phyloP scores from a whole-genome alignment of 2,797 vertebrate genomes.

The Typhlichthys subterraneus region DNA sequence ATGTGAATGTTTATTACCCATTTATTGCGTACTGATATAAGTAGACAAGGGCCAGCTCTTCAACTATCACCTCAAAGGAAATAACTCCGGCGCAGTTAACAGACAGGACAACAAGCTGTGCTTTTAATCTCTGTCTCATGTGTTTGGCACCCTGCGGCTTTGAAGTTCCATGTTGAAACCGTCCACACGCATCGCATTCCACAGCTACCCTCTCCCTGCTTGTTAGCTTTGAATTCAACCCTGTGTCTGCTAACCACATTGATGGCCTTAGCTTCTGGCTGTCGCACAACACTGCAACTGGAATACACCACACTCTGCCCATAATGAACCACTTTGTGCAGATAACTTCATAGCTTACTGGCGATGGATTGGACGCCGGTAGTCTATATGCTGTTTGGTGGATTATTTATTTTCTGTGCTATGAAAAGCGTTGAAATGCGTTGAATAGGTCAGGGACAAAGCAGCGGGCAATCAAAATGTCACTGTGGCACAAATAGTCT shows the following conservation, averaged over 20 bases:
- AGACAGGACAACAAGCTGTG: slow-evolving; percentile 59
- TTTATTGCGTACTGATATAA: slow-evolving; percentile 44
- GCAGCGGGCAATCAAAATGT: not conserved
- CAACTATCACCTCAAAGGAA: slow-evolving; percentile 55
- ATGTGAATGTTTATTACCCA: slow-evolving; percentile 37
- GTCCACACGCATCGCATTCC: slow-evolving; percentile 54
- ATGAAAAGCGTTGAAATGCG: not conserved
- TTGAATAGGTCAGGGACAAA: not conserved
- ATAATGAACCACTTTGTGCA: not conserved
- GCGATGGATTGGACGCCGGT: not conserved
- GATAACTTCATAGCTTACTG: not conserved
- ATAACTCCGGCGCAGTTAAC: slow-evolving; percentile 57
- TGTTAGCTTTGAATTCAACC: slow-evolving; percentile 40
- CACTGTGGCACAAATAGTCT: not conserved
- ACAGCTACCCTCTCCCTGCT: slow-evolving; percentile 40
- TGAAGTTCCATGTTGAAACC: slow-evolving; percentile 50
- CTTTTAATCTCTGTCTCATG: slow-evolving; percentile 69
- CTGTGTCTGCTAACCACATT: slow-evolving; percentile 26
- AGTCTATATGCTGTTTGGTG: not conserved
- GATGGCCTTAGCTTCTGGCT: slow-evolving; percentile 2
- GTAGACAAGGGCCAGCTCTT: slow-evolving; percentile 22
- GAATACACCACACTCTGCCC: not conserved
- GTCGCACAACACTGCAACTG: slow-evolving; percentile 6
- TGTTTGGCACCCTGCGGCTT: slow-evolving; percentile 55
- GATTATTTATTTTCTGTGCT: not conserved